These are phyloP conservation scores for Gambusia affinis DNA, from an alignment of 2,113 vertebrate species.

Conservation along the genomic window DNA sequence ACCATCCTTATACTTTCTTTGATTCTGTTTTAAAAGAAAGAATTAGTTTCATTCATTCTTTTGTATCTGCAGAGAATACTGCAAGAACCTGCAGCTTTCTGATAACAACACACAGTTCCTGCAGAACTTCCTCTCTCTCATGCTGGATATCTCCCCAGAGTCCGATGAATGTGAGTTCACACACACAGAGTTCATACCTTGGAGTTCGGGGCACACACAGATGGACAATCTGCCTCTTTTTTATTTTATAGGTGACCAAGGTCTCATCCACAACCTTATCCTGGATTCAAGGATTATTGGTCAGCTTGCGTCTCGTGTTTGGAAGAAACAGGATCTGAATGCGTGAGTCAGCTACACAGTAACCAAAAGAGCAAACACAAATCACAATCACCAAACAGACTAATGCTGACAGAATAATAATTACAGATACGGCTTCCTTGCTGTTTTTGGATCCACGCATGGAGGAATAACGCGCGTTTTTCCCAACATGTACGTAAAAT, in stretches of 20 bases:
- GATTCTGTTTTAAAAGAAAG: neutral
- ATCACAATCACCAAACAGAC: neutral
- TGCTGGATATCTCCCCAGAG: constrained; percentile 96
- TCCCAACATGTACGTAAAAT: constrained; percentile 90
- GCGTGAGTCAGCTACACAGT: constrained; percentile 79
- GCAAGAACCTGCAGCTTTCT: constrained; percentile 93
- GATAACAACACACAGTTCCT: constrained; percentile 99
- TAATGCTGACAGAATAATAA: neutral
- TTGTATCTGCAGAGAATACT: constrained; percentile 89
- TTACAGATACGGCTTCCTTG: constrained; percentile 93
- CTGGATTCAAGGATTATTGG: constrained; percentile 94
- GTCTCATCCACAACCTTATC: constrained; percentile 95
- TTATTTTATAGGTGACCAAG: constrained; percentile 87
- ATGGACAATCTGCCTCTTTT: constrained; percentile 4
- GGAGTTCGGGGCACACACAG: neutral
- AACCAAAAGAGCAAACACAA: neutral
- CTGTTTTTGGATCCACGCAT: constrained; percentile 94
- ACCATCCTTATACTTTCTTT: constrained; percentile 1
- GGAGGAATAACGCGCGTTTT: constrained; percentile 95
- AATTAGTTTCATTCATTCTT: constrained; percentile 4
- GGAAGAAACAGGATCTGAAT: constrained; percentile 94
- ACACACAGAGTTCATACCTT: neutral
- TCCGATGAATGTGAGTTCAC: constrained; percentile 92
- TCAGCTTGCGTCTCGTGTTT: constrained; percentile 91
- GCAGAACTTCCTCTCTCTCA: constrained; percentile 96